phyloP scores from a whole-genome alignment of 2,888 invertebrate species.

The Arge pagana region DNA sequence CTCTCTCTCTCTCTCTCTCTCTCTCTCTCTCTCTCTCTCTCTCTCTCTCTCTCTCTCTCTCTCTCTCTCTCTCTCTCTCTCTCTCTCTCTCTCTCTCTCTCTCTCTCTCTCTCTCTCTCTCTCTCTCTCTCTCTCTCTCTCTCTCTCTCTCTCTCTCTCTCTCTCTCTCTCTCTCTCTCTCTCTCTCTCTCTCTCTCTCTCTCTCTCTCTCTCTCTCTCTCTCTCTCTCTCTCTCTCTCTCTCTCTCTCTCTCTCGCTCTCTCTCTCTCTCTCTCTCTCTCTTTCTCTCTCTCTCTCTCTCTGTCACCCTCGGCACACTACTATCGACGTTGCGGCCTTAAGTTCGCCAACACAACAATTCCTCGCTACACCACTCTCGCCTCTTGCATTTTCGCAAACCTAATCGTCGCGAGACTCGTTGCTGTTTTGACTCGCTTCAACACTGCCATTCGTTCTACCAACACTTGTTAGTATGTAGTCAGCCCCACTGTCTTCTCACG shows the following conservation, averaged over 20 bases:
- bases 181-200: neutral
- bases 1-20: neutral
- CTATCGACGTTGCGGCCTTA: too few relatives aligned
- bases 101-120: too few relatives aligned
- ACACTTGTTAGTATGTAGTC: constrained; percentile 15
- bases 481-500: neutral
- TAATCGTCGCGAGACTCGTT: too few relatives aligned
- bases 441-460: constrained; percentile 3
- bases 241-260: too few relatives aligned
- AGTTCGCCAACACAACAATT: too few relatives aligned
- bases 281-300: neutral
- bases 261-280: neutral
- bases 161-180: neutral
- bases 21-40: neutral
- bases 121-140: neutral
- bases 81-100: too few relatives aligned
- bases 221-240: neutral
- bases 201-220: neutral
- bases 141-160: neutral
- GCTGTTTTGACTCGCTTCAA: constrained; percentile 16
- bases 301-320: too few relatives aligned
- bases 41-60: too few relatives aligned
- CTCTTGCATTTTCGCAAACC: too few relatives aligned
- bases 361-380: too few relatives aligned
- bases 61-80: too few relatives aligned